phyloP scores from a whole-genome alignment of 2,888 invertebrate species.

The Yponomeuta sedellus region DNA sequence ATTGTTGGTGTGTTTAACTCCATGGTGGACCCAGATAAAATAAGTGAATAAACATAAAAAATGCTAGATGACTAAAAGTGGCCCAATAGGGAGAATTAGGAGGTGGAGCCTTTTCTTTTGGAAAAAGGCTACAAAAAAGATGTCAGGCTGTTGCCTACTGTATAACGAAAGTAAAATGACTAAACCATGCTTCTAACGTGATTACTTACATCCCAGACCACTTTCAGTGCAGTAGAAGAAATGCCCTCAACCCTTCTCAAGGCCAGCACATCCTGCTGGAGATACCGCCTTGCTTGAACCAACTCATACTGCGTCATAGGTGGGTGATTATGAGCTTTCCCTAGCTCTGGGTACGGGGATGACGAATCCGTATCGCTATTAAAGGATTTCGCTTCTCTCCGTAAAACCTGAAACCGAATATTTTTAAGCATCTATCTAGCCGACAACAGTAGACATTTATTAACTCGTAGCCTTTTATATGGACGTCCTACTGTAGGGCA shows the following conservation, averaged over 20 bases:
- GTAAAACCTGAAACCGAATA: slow-evolving; percentile 43
- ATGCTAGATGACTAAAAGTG: no score
- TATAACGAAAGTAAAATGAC: no score
- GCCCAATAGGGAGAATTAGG: no score
- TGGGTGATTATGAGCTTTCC: slow-evolving; percentile 75
- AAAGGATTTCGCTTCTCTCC: slow-evolving; percentile 65
- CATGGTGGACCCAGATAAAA: no score
- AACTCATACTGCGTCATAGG: slow-evolving; percentile 85
- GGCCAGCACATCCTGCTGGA: slow-evolving; percentile 87
- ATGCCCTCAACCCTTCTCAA: slow-evolving; percentile 81
- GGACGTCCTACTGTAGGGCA: no score
- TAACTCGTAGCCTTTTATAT: no score
- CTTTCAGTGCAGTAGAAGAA: slow-evolving; percentile 85
- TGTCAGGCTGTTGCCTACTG: no score
- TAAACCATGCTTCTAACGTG: no score
- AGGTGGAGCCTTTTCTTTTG: no score
- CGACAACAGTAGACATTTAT: background rate
- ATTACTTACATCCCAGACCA: slow-evolving; percentile 85
- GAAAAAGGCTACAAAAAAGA: no score
- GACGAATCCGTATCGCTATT: slow-evolving; percentile 55
- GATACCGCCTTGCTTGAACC: slow-evolving; percentile 84
- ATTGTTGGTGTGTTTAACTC: no score
- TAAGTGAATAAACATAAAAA: no score
- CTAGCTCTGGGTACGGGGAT: slow-evolving; percentile 60
- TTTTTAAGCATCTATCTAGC: background rate